These are phyloP conservation scores for Achlya flavicornis DNA, from an alignment of 2,888 invertebrate genomes.

Conservation along the genomic window DNA sequence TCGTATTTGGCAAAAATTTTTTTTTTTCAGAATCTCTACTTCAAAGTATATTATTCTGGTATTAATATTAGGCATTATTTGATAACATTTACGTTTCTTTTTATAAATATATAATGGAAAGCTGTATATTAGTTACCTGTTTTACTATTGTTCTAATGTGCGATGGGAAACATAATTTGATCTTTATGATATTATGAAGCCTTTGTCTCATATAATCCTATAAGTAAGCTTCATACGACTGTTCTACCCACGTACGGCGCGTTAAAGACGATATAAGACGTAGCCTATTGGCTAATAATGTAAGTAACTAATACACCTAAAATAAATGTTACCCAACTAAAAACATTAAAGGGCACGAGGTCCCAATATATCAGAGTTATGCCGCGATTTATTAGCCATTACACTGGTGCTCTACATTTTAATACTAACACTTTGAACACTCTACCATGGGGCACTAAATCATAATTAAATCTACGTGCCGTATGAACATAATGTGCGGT, in stretches of 20 bases:
- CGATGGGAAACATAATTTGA: too few species aligned
- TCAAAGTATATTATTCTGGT: too few species aligned
- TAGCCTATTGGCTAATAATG: background rate
- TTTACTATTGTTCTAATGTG: too few species aligned
- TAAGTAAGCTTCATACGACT: background rate
- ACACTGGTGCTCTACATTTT: conserved; percentile 56
- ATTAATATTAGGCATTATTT: too few species aligned
- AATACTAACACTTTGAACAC: conserved; percentile 57
- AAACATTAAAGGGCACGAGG: conserved; percentile 52
- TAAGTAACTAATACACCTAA: conserved; percentile 19
- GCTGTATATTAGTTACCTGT: too few species aligned
- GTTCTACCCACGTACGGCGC: background rate
- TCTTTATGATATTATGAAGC: too few species aligned
- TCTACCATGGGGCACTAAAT: conserved; percentile 45
- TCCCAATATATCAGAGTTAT: conserved; percentile 57
- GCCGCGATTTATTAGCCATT: conserved; percentile 63
- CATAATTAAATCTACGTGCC: conserved; percentile 56
- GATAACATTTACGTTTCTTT: too few species aligned
- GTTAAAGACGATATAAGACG: background rate
- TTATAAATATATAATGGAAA: too few species aligned
- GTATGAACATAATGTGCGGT: conserved; percentile 32
- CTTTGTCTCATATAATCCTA: background rate
- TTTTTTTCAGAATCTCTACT: too few species aligned
- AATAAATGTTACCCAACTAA: conserved; percentile 43
- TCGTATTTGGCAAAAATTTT: background rate